These are phyloP conservation scores for Phainopepla nitens DNA, from an alignment of 2,113 vertebrate genomes.

Conservation along the genomic window DNA sequence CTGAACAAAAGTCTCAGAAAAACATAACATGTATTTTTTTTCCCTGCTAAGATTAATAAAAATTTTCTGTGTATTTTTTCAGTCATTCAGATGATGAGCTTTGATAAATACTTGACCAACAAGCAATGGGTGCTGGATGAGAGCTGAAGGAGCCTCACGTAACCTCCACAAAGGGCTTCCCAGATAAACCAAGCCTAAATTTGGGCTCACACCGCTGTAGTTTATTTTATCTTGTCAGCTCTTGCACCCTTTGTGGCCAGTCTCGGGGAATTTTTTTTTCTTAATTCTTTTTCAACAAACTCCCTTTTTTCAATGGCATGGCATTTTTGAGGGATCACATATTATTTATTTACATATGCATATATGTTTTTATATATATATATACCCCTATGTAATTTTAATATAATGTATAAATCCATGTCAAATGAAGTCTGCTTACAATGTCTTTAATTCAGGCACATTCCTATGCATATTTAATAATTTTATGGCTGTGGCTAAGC, in stretches of 20 bases:
- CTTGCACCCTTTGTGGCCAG: neutral
- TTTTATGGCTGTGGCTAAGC: neutral
- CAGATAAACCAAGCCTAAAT: neutral
- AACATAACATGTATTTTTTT: rapidly evolving
- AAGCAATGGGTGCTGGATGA: neutral
- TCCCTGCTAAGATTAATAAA: neutral
- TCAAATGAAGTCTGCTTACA: neutral
- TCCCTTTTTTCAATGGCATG: neutral
- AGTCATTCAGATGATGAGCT: neutral
- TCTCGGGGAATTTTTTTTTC: neutral
- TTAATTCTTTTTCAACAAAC: neutral
- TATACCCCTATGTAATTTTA: too few species aligned
- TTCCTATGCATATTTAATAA: neutral
- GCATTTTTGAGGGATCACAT: rapidly evolving
- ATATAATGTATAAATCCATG: neutral
- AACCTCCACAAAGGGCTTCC: neutral
- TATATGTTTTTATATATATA: too few species aligned
- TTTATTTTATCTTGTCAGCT: neutral
- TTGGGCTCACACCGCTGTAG: neutral
- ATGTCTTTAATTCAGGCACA: neutral
- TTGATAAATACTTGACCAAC: neutral
- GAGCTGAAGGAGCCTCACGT: neutral
- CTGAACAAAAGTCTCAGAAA: neutral
- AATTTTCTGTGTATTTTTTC: neutral
- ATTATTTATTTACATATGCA: neutral